phyloP scores from a whole-genome alignment of 1,140 invertebrate genomes.

The Trinorchestia longiramus region DNA sequence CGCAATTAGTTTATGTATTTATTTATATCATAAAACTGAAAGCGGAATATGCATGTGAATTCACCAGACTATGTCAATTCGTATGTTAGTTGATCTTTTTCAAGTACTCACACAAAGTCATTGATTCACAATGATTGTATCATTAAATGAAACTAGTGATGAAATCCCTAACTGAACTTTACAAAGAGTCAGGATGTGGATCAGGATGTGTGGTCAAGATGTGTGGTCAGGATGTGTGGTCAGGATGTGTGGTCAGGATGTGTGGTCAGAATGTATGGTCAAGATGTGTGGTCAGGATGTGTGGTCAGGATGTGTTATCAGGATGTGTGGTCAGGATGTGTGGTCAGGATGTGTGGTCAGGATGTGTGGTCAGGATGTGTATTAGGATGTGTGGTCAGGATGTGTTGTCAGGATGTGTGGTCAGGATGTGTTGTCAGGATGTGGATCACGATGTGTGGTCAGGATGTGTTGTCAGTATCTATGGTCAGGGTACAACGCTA shows the following conservation, averaged over 20 bases:
- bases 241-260: neutral
- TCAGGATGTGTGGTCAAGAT: neutral
- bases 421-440: neutral
- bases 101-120: too few relatives aligned
- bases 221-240: neutral
- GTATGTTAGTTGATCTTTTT: too few relatives aligned
- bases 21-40: too few relatives aligned
- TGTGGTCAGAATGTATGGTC: neutral
- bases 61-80: too few relatives aligned
- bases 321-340: neutral
- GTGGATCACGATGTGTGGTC: neutral
- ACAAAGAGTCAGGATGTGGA: neutral
- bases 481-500: neutral
- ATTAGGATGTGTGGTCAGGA: neutral
- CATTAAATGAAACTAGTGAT: too few relatives aligned
- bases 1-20: too few relatives aligned
- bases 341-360: neutral
- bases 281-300: neutral
- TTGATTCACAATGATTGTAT: too few relatives aligned
- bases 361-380: neutral
- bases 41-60: too few relatives aligned
- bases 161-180: too few relatives aligned
- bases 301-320: neutral
- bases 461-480: neutral
- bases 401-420: neutral